Conservation (phyloP, 2,113 vertebrate species). For the Nestor notabilis region DNA sequence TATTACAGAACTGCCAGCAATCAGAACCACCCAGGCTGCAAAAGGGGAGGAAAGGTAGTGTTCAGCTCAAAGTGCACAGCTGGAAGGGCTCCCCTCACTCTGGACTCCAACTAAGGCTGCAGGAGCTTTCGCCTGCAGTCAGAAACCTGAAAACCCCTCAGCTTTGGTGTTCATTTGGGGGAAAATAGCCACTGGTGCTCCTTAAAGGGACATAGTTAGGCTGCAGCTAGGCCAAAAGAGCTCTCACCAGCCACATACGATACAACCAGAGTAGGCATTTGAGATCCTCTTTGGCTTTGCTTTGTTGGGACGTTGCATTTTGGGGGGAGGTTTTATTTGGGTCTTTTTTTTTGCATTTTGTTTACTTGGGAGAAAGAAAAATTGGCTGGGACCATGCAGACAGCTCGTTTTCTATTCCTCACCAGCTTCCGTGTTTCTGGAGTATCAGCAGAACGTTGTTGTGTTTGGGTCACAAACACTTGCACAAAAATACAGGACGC, state of each 20-base stretch:
- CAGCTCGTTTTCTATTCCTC: conserved; percentile 17
- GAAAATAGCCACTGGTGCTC: conserved; percentile 60
- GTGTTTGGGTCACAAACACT: conserved; percentile 55
- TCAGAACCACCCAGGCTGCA: conserved; percentile 76
- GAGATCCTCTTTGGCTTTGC: not conserved
- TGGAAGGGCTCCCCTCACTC: conserved; percentile 63
- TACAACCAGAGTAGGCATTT: not conserved
- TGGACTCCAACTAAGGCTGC: conserved; percentile 53
- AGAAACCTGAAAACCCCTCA: not conserved
- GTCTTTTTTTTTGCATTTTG: not conserved
- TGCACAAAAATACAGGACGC: not conserved
- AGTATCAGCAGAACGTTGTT: conserved; percentile 34
- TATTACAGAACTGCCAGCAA: conserved; percentile 72
- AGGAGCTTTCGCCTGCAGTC: conserved; percentile 15
- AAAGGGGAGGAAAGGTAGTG: conserved; percentile 75
- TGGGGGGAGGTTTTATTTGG: not conserved
- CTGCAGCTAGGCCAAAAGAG: conserved; percentile 4
- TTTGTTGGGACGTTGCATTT: not conserved
- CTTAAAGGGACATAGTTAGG: conserved; percentile 74
- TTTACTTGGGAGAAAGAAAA: conserved; percentile 34
- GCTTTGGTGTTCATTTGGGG: not conserved
- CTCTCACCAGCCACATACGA: accelerated
- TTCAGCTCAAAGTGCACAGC: conserved; percentile 74
- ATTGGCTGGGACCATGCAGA: conserved; percentile 11
- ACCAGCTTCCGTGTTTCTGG: conserved; percentile 31